phyloP scores from a whole-genome alignment of 1,140 invertebrate species.

The Halesus radiatus region DNA sequence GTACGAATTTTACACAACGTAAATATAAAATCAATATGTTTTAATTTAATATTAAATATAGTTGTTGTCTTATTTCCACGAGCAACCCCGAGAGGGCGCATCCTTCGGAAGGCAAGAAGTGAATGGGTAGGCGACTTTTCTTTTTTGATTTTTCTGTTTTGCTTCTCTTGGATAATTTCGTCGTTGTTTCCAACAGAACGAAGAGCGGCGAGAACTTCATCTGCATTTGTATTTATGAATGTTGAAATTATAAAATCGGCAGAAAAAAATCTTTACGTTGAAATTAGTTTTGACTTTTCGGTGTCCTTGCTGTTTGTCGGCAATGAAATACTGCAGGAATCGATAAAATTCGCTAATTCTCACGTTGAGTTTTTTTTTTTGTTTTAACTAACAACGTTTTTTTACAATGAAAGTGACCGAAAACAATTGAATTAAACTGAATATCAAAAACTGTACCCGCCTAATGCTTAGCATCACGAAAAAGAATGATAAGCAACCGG shows the following conservation, averaged over 20 bases:
- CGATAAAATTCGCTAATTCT: no score
- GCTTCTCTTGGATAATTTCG: constrained; percentile 41
- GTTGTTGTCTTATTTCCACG: background rate
- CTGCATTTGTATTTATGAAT: constrained; percentile 10
- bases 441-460: no score
- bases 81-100: constrained; percentile 12
- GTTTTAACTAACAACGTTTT: no score
- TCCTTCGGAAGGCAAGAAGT: constrained; percentile 26
- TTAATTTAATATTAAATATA: background rate
- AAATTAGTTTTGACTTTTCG: constrained; percentile 6
- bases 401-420: no score
- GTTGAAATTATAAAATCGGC: constrained; percentile 6
- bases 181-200: constrained; percentile 29
- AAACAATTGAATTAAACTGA: no score
- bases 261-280: background rate
- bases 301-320: background rate
- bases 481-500: no score
- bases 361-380: no score
- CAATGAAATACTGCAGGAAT: no score
- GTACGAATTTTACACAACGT: no score
- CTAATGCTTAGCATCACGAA: no score
- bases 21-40: background rate
- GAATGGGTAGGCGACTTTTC: constrained; percentile 39
- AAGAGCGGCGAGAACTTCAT: background rate
- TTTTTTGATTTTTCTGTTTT: constrained; percentile 53